Percentiles rank a stretch among this genome's conserved stretches.
These are phyloP conservation scores for Hermodice carunculata DNA, from an alignment of 2,888 invertebrate genomes.

Conservation along the genomic window DNA sequence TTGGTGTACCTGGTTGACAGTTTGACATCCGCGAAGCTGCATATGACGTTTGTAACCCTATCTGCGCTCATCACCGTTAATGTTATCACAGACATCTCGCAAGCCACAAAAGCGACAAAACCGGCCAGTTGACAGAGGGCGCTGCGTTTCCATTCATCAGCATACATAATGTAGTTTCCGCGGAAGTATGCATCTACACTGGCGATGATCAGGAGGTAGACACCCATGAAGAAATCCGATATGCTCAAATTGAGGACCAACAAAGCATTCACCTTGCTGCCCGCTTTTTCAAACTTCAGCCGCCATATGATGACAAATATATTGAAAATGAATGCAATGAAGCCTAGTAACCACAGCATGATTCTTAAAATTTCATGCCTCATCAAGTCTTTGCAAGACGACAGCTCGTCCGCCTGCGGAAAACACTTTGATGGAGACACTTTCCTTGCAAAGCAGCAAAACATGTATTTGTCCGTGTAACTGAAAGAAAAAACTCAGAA, in stretches of 20 bases:
- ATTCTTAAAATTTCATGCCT: conserved; percentile 32
- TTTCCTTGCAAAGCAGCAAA: conserved; percentile 29
- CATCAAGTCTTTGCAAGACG: conserved; percentile 49
- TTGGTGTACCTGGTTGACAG: not conserved
- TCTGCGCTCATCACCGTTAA: conserved; percentile 72
- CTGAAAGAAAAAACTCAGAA: too few relatives aligned
- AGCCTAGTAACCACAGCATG: conserved; percentile 42
- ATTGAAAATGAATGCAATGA: conserved; percentile 42
- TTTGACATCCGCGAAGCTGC: conserved; percentile 61
- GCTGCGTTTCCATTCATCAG: conserved; percentile 44
- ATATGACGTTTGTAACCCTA: conserved; percentile 15
- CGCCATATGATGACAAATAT: conserved; percentile 31
- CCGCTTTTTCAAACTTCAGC: conserved; percentile 12
- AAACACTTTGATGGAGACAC: too few relatives aligned
- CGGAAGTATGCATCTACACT: conserved; percentile 42
- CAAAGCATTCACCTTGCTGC: conserved; percentile 9
- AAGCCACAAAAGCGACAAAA: conserved; percentile 61
- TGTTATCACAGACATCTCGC: conserved; percentile 20
- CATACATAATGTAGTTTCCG: conserved; percentile 45
- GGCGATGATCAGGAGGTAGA: conserved; percentile 46
- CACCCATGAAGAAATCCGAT: conserved; percentile 47
- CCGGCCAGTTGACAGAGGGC: conserved; percentile 45
- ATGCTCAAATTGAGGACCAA: conserved; percentile 36
- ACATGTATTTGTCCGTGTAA: conserved; percentile 14
- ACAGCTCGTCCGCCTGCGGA: conserved; percentile 46